These are phyloP conservation scores for Xanthorhoe spadicearia DNA, from an alignment of 2,888 invertebrate genomes.

Conservation along the genomic window DNA sequence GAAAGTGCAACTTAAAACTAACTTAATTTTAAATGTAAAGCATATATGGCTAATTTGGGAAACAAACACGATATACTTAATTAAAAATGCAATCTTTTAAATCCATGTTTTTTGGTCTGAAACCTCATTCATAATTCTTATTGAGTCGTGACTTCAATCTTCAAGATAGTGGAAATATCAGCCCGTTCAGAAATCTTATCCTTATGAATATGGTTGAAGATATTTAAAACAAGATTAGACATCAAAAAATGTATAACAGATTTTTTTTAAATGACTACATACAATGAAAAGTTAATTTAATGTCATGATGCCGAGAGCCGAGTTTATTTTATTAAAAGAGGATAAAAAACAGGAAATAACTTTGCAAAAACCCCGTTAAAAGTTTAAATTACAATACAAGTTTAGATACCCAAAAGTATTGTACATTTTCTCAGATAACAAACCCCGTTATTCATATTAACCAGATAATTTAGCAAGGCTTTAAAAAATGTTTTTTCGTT, in stretches of 20 bases:
- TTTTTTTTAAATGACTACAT: neutral
- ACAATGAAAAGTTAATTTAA: neutral
- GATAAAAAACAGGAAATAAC: neutral
- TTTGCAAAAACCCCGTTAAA: neutral
- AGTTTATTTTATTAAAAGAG: no score
- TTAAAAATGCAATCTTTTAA: conserved; percentile 21
- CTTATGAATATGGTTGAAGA: neutral
- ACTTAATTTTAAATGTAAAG: conserved; percentile 21
- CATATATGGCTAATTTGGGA: conserved; percentile 17
- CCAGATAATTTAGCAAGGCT: no score
- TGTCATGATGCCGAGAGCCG: neutral
- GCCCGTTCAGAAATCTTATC: neutral
- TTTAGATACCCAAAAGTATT: no score
- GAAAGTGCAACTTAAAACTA: conserved; percentile 19
- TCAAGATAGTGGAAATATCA: neutral
- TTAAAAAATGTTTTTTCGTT: no score
- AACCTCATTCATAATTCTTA: neutral
- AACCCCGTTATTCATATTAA: no score
- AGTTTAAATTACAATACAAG: no score
- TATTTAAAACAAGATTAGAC: neutral
- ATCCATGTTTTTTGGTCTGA: neutral
- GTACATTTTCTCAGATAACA: no score
- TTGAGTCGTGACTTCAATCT: neutral
- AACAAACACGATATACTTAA: conserved; percentile 18
- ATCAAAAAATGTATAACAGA: neutral